Percentiles rank a stretch among this genome's conserved stretches.
Evolutionary conservation across 2,888 invertebrate genomes (phyloP).

Genomic region (Apamea monoglypha): DNA sequence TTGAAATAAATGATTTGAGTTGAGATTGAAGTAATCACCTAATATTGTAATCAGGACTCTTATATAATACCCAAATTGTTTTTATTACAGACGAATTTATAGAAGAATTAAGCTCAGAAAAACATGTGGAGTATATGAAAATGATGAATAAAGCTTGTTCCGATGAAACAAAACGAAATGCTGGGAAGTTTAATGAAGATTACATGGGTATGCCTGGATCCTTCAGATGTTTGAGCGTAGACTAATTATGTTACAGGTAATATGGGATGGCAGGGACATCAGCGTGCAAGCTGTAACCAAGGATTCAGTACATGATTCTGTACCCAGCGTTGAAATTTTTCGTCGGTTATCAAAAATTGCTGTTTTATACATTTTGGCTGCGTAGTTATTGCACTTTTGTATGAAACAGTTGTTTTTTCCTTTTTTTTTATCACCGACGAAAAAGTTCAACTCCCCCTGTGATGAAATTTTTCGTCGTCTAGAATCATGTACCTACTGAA

Average conservation of each 20-base stretch:
- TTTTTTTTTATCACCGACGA: too few species aligned
- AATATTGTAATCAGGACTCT: neutral
- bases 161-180: slow-evolving; percentile 71
- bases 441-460: too few species aligned
- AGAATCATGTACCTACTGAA: too few species aligned
- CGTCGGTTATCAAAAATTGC: too few species aligned
- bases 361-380: too few species aligned
- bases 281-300: too few species aligned
- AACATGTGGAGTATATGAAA: slow-evolving; percentile 67
- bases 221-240: slow-evolving; percentile 74
- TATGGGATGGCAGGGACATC: neutral
- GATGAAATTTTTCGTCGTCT: too few species aligned
- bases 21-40: neutral
- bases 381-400: too few species aligned
- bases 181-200: slow-evolving; percentile 71
- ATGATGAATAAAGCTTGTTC: slow-evolving; percentile 69
- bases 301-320: too few species aligned
- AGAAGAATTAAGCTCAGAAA: slow-evolving; percentile 59
- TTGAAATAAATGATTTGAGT: too few species aligned
- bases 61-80: neutral
- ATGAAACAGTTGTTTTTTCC: too few species aligned
- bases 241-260: slow-evolving; percentile 5
- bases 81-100: slow-evolving; percentile 68
- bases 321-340: too few species aligned
- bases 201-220: slow-evolving; percentile 77